Conservation (phyloP, 2,113 vertebrate species). For the Cyrtonyx montezumae region DNA sequence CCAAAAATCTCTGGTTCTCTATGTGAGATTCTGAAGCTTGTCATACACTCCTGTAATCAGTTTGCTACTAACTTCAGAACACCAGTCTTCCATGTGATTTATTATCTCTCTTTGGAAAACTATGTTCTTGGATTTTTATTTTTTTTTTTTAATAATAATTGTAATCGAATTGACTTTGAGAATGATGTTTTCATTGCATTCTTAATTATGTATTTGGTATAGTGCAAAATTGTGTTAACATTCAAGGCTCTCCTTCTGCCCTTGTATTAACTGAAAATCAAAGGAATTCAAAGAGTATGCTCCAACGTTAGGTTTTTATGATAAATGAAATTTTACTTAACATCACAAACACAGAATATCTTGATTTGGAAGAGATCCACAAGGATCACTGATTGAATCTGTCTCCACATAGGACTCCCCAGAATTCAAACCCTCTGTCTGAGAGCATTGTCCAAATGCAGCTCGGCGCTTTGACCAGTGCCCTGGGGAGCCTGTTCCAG, state of each 20-base stretch:
- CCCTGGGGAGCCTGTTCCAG: not conserved
- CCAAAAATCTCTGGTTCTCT: not conserved
- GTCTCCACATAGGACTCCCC: not conserved
- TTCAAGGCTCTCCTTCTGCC: not conserved
- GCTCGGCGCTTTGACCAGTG: not conserved
- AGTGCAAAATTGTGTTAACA: not conserved
- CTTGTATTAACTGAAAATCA: not conserved
- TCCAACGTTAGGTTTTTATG: not conserved
- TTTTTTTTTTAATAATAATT: not conserved
- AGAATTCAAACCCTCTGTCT: not conserved
- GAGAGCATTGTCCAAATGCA: not conserved
- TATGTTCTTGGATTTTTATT: not conserved
- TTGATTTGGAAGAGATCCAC: not conserved
- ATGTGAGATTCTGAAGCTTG: not conserved
- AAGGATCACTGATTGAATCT: not conserved
- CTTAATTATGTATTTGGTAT: not conserved
- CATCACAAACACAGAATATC: not conserved
- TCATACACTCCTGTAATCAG: not conserved
- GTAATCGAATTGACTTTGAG: not conserved
- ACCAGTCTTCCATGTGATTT: constrained; percentile 1
- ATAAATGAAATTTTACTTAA: not conserved
- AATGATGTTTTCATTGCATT: not conserved
- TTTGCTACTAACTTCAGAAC: not conserved
- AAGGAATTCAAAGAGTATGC: not conserved
- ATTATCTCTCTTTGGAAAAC: not conserved